A percentile compares a stretch with the other conserved stretches of the same genome.
Evolutionary conservation across 2,888 invertebrate genomes (phyloP).

Genomic region (Orgyia antiqua): DNA sequence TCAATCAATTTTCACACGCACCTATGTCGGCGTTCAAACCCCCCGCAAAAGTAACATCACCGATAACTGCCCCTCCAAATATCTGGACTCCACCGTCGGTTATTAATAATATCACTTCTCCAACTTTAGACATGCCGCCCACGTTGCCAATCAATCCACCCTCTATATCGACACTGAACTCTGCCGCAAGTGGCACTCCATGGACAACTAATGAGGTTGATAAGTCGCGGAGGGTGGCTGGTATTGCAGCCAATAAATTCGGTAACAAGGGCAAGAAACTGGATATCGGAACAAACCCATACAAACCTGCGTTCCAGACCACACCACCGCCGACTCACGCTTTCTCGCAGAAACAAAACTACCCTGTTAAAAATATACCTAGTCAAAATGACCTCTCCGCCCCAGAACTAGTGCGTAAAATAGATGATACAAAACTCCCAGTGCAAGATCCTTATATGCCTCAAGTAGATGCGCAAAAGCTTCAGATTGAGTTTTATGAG

Average conservation of each 20-base stretch:
- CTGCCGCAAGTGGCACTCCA: constrained; percentile 36
- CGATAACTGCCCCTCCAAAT: constrained; percentile 47
- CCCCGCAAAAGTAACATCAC: constrained; percentile 61
- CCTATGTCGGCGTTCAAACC: constrained; percentile 87
- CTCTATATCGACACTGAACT: constrained; percentile 33
- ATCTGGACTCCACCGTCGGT: constrained; percentile 68
- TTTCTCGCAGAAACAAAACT: constrained; percentile 36
- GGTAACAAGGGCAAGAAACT: constrained; percentile 47
- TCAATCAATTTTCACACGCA: constrained; percentile 87
- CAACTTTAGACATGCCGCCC: constrained; percentile 38
- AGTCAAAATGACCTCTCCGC: constrained; percentile 61
- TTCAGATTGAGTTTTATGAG: constrained; percentile 74
- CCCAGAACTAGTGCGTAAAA: constrained; percentile 57
- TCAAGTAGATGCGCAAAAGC: constrained; percentile 56
- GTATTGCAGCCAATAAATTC: constrained; percentile 75
- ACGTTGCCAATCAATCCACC: constrained; percentile 31
- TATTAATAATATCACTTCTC: constrained; percentile 38
- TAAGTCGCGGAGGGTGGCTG: constrained; percentile 66
- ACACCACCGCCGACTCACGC: constrained; percentile 42
- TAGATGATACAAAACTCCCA: constrained; percentile 30
- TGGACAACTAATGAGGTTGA: constrained; percentile 65
- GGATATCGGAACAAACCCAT: constrained; percentile 26
- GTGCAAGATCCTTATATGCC: constrained; percentile 20
- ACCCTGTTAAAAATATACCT: constrained; percentile 54
- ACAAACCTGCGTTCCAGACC: constrained; percentile 31